phyloP scores from a whole-genome alignment of 2,797 vertebrate genomes.

The Urosaurus nigricauda region DNA sequence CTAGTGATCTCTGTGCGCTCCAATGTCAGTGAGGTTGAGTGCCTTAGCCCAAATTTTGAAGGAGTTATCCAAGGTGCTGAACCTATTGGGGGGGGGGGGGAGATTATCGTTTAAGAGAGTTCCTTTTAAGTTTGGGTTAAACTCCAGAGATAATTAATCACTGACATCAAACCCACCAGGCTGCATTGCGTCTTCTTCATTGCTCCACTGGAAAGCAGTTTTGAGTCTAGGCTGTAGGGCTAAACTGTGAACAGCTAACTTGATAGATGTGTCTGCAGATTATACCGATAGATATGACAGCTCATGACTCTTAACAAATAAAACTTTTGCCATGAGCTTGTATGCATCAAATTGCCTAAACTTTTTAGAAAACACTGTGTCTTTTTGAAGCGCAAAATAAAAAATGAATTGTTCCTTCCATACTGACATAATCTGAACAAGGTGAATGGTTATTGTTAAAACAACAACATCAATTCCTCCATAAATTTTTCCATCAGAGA shows the following conservation, averaged over 20 bases:
- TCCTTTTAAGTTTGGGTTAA: no score
- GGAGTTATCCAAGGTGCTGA: no score
- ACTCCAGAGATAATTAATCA: no score
- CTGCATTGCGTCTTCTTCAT: no score
- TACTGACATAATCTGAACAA: conserved; percentile 51
- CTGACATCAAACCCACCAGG: no score
- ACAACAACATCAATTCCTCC: conserved; percentile 39
- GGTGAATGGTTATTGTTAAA: conserved; percentile 54
- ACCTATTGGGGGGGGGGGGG: no score
- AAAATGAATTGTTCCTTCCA: conserved; percentile 3
- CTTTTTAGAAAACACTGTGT: conserved; percentile 45
- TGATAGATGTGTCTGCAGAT: conserved; percentile 66
- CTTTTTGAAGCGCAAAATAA: neutral
- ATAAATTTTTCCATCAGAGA: conserved; percentile 70
- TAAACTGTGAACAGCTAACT: conserved; percentile 49
- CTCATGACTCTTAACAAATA: conserved; percentile 72
- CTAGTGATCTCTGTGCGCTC: neutral
- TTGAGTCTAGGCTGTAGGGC: conserved; percentile 56
- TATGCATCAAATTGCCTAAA: conserved; percentile 53
- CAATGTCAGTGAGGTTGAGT: neutral
- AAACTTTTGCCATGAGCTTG: conserved; percentile 50
- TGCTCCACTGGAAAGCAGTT: neutral
- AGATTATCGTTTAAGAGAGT: no score
- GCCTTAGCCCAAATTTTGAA: no score
- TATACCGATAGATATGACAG: conserved; percentile 60